Base-by-base conservation (phyloP, 1,140 invertebrate species). In the Copidosoma floridanum region DNA sequence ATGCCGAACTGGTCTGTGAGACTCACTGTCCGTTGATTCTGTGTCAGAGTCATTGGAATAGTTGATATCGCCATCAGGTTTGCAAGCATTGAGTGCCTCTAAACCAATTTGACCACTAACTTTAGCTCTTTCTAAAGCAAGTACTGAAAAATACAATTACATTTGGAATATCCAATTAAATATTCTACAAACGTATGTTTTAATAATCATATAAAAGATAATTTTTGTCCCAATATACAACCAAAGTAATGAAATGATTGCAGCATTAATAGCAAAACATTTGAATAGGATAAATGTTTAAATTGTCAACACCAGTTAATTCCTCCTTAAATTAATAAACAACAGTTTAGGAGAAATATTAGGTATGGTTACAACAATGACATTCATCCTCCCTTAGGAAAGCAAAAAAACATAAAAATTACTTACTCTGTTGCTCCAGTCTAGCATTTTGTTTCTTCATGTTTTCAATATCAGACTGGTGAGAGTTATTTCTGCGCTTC, bases 401-500 rank as follows among this genome's bases (percentile, higher is more conserved):
- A 23, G 24, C 18, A 23, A 48, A 18, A 48, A 48, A 48, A 48
- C 20, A 7, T 8, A 48, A 20, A 48, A 47, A n/a, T 21, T 53
- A 73, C 80, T 83, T 84, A 94, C 92, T 97, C 84, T 98, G 95
- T 71, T 89, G 85, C 82, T 97, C 95, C 26, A 98, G 79, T 41
- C 92, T 80, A 73, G 75, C 87, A 80, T 98, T 98, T 80, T 97
- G 94, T 69, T 90, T 85, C 77, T 89, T 94, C 48, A 99, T 83
- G 76, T 97, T 93, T 69, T 98, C 95, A 71, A 98, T 97, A 71
- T 98, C 95, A 70, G 94, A 89, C 75, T 97, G 93, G 75, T 96
- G 93, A 0, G 89, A 87, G 38, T 85, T 86, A 75, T 97, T 97
- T 84, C 97, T 97, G 48, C 89, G 86, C 66, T 92, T 85, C 94